Base-by-base conservation (phyloP, 2,888 invertebrate genomes). In the Branchipolynoe longqiensis region DNA sequence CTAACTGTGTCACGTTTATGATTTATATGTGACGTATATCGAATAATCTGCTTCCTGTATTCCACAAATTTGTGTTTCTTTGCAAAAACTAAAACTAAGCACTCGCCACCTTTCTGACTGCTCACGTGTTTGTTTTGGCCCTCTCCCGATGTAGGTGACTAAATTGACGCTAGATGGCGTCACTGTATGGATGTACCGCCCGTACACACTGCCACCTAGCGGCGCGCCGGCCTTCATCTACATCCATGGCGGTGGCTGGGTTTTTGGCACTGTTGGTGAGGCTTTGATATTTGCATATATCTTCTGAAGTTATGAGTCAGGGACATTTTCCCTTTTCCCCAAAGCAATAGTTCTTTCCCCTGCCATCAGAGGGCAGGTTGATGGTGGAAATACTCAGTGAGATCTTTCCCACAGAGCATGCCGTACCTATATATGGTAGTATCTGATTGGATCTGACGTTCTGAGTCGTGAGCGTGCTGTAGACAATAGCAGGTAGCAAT, bases 211-310 rank as follows among this genome's bases (percentile, higher is more conserved):
- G 25, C 25, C 58, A 6, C 31, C 14, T 31, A 18, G 31, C 18
- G 59, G 59, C 18, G 33, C 38, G 22, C 78, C 62, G 4, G 85
- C 78, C 31, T 14, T 82, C 40, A 59, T 85, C 81, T 85, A 62
- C 62, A 81, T 85, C 8, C 85, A 85, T 38, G 85, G 85, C 25
- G 85, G 85, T 1, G 85, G 85, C 40, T 85, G 85, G 85, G 81
- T 36, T 8, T 78, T 81, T 14, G 85, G 85, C 36, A 85, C 40
- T 40, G 74, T 78, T 22, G 81, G 85, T 85, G 40, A 59, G 83
- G 59, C n/a, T n/a, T n/a, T n/a, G n/a, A n/a, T n/a, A n/a, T n/a
- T n/a, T n/a, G n/a, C n/a, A n/a, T n/a, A n/a, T n/a, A n/a, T n/a
- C n/a, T n/a, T n/a, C n/a, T n/a, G n/a, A n/a, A n/a, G n/a, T n/a